A percentile compares a stretch with the other conserved stretches of the same genome.
Conservation (phyloP, 2,113 vertebrate genomes). For the Petrocephalus microphthalmus region DNA sequence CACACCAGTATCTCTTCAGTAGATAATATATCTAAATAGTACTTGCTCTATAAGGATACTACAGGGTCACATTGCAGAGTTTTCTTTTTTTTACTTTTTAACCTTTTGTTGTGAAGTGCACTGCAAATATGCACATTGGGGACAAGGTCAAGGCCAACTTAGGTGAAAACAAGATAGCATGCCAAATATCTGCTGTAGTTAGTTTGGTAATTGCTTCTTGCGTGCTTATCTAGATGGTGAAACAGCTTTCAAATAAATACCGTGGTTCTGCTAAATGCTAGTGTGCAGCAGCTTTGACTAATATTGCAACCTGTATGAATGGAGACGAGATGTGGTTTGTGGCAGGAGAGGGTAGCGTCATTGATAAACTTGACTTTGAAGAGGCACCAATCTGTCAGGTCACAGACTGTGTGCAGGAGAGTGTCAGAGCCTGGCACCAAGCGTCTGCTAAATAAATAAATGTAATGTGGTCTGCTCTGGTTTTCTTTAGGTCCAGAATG, state of each 20-base stretch:
- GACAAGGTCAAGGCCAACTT: not conserved
- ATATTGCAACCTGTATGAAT: not conserved
- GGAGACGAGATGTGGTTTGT: not conserved
- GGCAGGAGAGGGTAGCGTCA: not conserved
- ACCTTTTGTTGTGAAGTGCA: not conserved
- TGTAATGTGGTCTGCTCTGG: not conserved
- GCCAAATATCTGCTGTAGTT: not conserved
- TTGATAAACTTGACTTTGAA: not conserved
- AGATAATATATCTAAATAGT: not conserved
- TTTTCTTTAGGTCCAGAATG: not conserved
- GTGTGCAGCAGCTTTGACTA: not conserved
- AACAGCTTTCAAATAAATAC: not conserved
- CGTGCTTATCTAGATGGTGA: not conserved
- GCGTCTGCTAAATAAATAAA: not conserved
- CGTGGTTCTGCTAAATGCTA: not conserved
- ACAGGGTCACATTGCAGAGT: not conserved
- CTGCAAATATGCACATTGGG: not conserved
- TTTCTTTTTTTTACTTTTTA: not conserved
- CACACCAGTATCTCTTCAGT: not conserved
- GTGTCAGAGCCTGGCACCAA: not conserved
- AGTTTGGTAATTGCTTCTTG: not conserved
- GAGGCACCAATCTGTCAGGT: not conserved
- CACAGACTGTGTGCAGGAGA: not conserved
- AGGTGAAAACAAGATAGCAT: not conserved
- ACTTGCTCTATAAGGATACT: not conserved